Evolutionary conservation across 2,888 invertebrate species (phyloP).

Genomic region (Omphaloscelis lunosa): DNA sequence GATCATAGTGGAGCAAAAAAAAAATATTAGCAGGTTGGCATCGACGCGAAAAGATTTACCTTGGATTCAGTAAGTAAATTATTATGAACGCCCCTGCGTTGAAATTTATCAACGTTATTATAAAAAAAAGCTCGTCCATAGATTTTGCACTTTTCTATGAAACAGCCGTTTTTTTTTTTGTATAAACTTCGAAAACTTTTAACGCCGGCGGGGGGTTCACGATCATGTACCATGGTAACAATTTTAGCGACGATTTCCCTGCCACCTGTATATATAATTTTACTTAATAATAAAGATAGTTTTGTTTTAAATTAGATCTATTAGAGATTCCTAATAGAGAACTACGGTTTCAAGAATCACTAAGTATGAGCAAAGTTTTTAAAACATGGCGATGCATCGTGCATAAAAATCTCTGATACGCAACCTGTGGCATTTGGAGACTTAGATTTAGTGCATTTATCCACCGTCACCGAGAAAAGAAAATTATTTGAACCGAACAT

Average conservation of each 20-base stretch:
- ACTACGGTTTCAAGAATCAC: conserved; percentile 20
- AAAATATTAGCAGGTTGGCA: too few relatives aligned
- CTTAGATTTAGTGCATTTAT: background rate
- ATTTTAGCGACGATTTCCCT: too few relatives aligned
- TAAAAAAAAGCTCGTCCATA: too few relatives aligned
- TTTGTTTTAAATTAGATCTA: conserved; percentile 20
- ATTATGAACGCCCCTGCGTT: too few relatives aligned
- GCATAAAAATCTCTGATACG: conserved; percentile 9
- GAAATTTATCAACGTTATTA: too few relatives aligned
- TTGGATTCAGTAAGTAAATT: too few relatives aligned
- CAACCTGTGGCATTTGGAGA: background rate
- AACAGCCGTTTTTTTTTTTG: too few relatives aligned
- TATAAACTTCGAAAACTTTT: too few relatives aligned
- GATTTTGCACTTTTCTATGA: too few relatives aligned
- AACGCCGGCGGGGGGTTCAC: too few relatives aligned
- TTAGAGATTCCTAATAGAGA: conserved; percentile 30
- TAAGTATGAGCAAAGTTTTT: conserved; percentile 50
- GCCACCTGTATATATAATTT: background rate
- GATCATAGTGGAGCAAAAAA: background rate
- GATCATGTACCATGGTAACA: too few relatives aligned
- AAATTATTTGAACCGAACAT: background rate
- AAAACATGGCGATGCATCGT: conserved; percentile 8
- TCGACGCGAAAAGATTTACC: too few relatives aligned
- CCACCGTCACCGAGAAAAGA: background rate
- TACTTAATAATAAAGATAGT: background rate